phyloP scores from a whole-genome alignment of 2,888 invertebrate species.

The Drosophila colorata region DNA sequence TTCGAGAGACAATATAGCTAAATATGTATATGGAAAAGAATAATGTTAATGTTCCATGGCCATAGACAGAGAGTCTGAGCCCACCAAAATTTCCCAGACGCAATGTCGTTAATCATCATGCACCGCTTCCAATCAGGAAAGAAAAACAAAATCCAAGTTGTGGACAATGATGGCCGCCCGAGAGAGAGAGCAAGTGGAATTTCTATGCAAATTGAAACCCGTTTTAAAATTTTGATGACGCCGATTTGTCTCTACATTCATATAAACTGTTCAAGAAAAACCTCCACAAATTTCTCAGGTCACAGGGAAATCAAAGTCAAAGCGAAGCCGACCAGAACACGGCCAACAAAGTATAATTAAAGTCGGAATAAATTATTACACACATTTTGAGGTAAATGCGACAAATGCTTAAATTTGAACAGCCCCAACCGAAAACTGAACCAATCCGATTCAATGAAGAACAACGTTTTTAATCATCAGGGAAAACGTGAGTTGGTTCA shows the following conservation, averaged over 20 bases:
- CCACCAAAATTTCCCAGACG: slow-evolving; percentile 32
- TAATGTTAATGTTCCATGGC: background rate
- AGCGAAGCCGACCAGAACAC: slow-evolving; percentile 45
- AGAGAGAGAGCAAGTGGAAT: slow-evolving; percentile 60
- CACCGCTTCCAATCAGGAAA: slow-evolving; percentile 17
- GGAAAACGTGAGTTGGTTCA: slow-evolving; percentile 43
- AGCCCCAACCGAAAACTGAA: slow-evolving; percentile 23
- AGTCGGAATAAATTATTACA: slow-evolving; percentile 80
- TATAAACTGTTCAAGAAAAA: slow-evolving; percentile 62
- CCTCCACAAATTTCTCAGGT: slow-evolving; percentile 18
- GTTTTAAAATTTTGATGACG: slow-evolving; percentile 81
- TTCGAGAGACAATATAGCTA: background rate
- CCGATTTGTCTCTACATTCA: slow-evolving; percentile 83
- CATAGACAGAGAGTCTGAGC: slow-evolving; percentile 61
- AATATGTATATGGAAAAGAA: background rate
- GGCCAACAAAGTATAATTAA: slow-evolving; percentile 66
- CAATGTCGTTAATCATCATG: slow-evolving; percentile 61
- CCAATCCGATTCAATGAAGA: slow-evolving; percentile 16
- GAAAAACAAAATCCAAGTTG: slow-evolving; percentile 7
- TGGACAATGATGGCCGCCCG: slow-evolving; percentile 25
- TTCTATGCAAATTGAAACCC: slow-evolving; percentile 72
- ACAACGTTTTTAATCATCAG: slow-evolving; percentile 44
- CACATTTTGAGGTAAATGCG: slow-evolving; percentile 63
- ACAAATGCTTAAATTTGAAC: slow-evolving; percentile 51
- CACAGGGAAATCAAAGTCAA: slow-evolving; percentile 48